Evolutionary conservation across 2,797 vertebrate species (phyloP).

Genomic region (Hirundo rustica): DNA sequence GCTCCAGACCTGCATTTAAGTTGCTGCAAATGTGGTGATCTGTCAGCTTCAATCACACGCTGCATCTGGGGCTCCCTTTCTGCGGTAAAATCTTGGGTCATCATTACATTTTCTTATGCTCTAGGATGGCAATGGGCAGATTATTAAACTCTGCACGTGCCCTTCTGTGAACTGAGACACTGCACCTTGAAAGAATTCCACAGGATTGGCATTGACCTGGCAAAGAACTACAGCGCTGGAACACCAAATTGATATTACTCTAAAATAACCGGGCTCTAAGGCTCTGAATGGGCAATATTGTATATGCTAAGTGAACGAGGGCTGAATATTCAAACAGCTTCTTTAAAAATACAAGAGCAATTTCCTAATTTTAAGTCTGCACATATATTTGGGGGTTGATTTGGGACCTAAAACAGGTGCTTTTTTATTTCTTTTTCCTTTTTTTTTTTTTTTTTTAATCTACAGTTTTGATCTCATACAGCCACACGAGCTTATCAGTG

Average conservation of each 20-base stretch:
- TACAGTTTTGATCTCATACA: neutral
- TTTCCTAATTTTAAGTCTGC: slow-evolving; percentile 8
- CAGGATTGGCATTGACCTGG: neutral
- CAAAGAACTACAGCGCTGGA: neutral
- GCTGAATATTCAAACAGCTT: neutral
- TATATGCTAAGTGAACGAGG: neutral
- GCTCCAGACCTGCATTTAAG: slow-evolving; percentile 36
- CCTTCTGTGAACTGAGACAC: neutral
- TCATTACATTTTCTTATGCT: neutral
- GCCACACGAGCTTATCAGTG: neutral
- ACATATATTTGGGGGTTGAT: neutral
- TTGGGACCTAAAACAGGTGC: neutral
- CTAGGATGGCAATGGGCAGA: neutral
- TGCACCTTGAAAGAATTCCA: neutral
- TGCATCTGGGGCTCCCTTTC: neutral
- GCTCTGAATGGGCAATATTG: neutral
- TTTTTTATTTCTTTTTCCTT: no score
- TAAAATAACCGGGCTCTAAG: neutral
- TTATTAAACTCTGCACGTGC: neutral
- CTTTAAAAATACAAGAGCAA: slow-evolving; percentile 13
- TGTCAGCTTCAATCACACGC: neutral
- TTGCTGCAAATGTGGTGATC: slow-evolving; percentile 13
- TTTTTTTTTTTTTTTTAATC: neutral
- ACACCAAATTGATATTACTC: neutral
- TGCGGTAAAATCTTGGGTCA: neutral